These are phyloP conservation scores for Nomada hirtipes DNA, from an alignment of 2,888 invertebrate genomes.

Conservation along the genomic window DNA sequence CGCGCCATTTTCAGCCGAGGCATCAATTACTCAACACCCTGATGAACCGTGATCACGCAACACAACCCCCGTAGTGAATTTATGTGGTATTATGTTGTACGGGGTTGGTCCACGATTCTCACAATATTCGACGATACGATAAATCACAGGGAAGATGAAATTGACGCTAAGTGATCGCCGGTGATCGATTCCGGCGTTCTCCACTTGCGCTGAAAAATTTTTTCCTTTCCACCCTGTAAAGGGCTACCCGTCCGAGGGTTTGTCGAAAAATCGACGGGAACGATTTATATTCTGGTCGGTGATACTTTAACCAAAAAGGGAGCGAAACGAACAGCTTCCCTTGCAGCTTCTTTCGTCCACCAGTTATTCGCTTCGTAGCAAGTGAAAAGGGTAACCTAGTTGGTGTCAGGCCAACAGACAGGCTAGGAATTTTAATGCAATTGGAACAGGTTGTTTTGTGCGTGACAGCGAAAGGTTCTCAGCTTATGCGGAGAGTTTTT, in stretches of 20 bases:
- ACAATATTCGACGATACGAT: constrained; percentile 47
- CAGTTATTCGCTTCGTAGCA: constrained; percentile 28
- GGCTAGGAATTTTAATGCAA: constrained; percentile 45
- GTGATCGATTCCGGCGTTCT: constrained; percentile 29
- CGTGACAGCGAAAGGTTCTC: constrained; percentile 11
- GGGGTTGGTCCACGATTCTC: constrained; percentile 40
- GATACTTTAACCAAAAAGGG: constrained; percentile 35
- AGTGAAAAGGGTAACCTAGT: constrained; percentile 51
- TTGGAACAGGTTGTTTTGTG: constrained; percentile 38
- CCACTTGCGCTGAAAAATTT: not conserved
- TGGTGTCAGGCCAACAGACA: constrained; percentile 42
- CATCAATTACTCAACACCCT: constrained; percentile 36
- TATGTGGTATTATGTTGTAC: constrained; percentile 56
- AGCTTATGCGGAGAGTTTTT: constrained; percentile 37
- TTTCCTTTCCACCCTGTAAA: not conserved
- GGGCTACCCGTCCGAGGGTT: not conserved
- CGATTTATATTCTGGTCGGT: constrained; percentile 31
- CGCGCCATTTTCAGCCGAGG: constrained; percentile 25
- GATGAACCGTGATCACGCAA: constrained; percentile 53
- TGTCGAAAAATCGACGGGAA: constrained; percentile 32
- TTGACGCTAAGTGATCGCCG: constrained; percentile 52
- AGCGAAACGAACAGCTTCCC: constrained; percentile 14
- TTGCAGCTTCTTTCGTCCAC: not conserved
- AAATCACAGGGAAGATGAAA: constrained; percentile 54
- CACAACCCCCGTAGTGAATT: constrained; percentile 35